Evolutionary conservation across 2,113 vertebrate genomes (phyloP).

Genomic region (Brachionichthys hirsutus): DNA sequence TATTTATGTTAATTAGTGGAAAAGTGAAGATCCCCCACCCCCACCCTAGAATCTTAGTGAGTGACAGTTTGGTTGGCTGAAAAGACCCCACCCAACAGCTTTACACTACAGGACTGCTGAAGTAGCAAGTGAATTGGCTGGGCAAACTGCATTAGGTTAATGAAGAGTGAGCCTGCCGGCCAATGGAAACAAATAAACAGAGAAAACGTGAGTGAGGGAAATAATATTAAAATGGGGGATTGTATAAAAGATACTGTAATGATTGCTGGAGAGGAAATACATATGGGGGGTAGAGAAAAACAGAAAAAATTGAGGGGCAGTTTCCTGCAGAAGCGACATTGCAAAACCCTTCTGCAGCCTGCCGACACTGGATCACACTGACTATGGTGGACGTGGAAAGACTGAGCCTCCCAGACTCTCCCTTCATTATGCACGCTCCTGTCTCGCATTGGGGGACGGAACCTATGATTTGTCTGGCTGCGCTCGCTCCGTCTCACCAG

Average conservation of each 20-base stretch:
- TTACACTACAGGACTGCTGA: conserved; percentile 50
- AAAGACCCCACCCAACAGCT: conserved; percentile 21
- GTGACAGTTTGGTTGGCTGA: conserved; percentile 46
- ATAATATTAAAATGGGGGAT: conserved; percentile 26
- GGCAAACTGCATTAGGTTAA: conserved; percentile 63
- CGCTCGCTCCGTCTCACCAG: not conserved
- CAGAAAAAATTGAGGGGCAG: conserved; percentile 55
- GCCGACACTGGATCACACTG: conserved; percentile 43
- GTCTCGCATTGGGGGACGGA: conserved; percentile 30
- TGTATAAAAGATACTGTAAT: conserved; percentile 32
- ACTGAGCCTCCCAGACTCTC: conserved; percentile 39
- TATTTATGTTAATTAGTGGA: conserved; percentile 28
- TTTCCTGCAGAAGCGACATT: conserved; percentile 60
- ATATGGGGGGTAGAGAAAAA: conserved; percentile 19
- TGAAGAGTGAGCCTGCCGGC: conserved; percentile 52
- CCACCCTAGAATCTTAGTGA: conserved; percentile 35
- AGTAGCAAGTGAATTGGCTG: conserved; percentile 45
- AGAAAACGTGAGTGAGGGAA: conserved; percentile 3
- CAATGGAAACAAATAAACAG: conserved; percentile 23
- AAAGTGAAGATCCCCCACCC: conserved; percentile 27
- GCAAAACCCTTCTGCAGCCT: conserved; percentile 58
- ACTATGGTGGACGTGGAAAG: conserved; percentile 49
- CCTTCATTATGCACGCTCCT: conserved; percentile 57
- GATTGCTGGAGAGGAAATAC: conserved; percentile 20
- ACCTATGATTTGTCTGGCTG: conserved; percentile 41